Evolutionary conservation across 2,888 invertebrate genomes (phyloP).

Genomic region (Criorhina ranunculi): DNA sequence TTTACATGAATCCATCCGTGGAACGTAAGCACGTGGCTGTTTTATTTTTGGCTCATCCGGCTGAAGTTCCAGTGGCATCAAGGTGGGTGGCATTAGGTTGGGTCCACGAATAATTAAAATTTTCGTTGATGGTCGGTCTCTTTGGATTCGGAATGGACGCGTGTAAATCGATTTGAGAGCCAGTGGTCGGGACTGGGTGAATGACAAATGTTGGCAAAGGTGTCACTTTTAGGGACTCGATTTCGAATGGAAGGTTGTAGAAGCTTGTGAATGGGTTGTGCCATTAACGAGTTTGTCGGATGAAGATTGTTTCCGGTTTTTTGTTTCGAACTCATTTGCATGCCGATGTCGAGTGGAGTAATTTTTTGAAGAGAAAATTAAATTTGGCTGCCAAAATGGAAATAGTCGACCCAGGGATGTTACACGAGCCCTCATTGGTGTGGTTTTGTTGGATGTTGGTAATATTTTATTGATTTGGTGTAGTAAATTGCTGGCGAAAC

Average conservation of each 20-base stretch:
- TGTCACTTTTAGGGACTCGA: conserved; percentile 17
- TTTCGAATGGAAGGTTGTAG: not conserved
- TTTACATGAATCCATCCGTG: conserved; percentile 23
- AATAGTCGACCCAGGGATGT: not conserved
- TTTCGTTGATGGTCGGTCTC: conserved; percentile 24
- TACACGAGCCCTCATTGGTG: not conserved
- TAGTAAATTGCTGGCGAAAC: conserved; percentile 9
- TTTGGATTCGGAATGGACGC: conserved; percentile 22
- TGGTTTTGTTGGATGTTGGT: conserved; percentile 1
- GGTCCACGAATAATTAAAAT: conserved; percentile 55
- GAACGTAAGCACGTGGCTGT: conserved; percentile 26
- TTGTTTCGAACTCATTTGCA: not conserved
- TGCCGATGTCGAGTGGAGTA: conserved; percentile 1
- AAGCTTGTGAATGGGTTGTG: not conserved
- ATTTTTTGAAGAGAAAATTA: conserved; percentile 3
- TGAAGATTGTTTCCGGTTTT: not conserved
- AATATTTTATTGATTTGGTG: conserved; percentile 35
- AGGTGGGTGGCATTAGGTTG: conserved; percentile 12
- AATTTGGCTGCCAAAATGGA: conserved; percentile 3
- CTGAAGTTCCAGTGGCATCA: not conserved
- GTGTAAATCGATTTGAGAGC: conserved; percentile 22
- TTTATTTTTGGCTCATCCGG: conserved; percentile 18
- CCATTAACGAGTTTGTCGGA: conserved; percentile 29
- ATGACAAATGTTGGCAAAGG: conserved; percentile 50
- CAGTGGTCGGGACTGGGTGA: not conserved